Base-by-base conservation (phyloP, 2,113 vertebrate genomes). In the Meriones unguiculatus region DNA sequence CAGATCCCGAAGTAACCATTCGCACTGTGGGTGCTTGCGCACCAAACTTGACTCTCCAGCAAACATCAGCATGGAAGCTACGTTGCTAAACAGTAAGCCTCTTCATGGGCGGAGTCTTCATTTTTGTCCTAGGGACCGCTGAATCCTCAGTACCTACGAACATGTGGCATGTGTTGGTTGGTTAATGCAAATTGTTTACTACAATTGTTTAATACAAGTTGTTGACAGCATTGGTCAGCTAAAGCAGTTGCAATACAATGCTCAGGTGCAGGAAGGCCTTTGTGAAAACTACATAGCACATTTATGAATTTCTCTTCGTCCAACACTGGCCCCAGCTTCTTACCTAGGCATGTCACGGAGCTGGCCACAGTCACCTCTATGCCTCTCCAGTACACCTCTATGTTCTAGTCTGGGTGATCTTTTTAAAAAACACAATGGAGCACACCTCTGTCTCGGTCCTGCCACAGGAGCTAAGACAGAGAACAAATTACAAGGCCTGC, bases 231-330 rank as follows among this genome's bases (percentile, higher is more conserved):
- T 5, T 54, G 18, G 24, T 62, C 76, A 9, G 22, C 76, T 76
- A 41, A 32, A 35, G 18, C 64, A 28, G 57, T 17, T 75, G 25
- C 9, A 52, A 14, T 15, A 12, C 54, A 67, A 54, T 11, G 35
- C 0, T 0, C 35, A 59, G 38, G 9, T 50, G 57, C 10, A n/a
- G 52, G n/a, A 46, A 46, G 28, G n/a, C 8, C 54, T 87, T 57
- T 59, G 35, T 28, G 87, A 41, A 25, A 94, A 88, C 82, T 54
- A 73, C 38, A 32, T 11, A 20, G 35, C 6, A 7, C 15, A 25
- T 50, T 85, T 15, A 22, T 64, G 75, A 62, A 64, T 30, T 28
- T 70, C 30, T 64, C 15, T 24, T 90, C 59, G 75, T 50, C 17
- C 67, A 35, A 25, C 11, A n/a, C 90, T 75, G 22, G 91, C 70